Percentiles rank a stretch among this genome's conserved stretches.
phyloP scores from a whole-genome alignment of 2,888 invertebrate genomes.

The Nesidiocoris tenuis region DNA sequence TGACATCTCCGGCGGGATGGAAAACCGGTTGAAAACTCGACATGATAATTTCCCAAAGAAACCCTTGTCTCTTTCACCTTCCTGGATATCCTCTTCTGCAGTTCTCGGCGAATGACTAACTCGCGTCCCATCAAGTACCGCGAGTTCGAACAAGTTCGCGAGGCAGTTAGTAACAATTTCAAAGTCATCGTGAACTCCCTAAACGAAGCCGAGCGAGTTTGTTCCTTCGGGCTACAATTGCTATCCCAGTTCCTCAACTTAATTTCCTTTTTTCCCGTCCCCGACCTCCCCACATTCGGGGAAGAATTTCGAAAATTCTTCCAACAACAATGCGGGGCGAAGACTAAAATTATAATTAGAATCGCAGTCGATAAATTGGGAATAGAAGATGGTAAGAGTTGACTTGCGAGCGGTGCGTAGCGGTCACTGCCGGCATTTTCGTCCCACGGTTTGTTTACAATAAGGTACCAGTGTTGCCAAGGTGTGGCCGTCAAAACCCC shows the following conservation, averaged over 20 bases:
- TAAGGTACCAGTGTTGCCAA: no score
- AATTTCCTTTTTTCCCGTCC: neutral
- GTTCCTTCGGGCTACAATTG: constrained; percentile 24
- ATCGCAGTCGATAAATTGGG: no score
- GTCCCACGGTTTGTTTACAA: no score
- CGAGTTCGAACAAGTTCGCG: neutral
- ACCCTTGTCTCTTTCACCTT: neutral
- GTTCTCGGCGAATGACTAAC: neutral
- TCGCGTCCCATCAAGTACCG: neutral
- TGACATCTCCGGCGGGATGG: no score
- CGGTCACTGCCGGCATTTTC: no score
- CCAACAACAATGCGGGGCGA: no score
- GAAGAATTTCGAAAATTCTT: no score
- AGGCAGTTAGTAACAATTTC: constrained; percentile 40
- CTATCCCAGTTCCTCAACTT: constrained; percentile 33
- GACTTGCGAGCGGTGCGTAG: no score
- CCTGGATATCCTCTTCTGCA: neutral
- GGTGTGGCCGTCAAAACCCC: no score
- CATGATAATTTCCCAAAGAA: constrained; percentile 19
- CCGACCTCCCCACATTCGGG: neutral
- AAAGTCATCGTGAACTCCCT: constrained; percentile 42
- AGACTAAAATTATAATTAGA: no score
- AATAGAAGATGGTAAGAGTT: no score
- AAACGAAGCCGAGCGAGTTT: constrained; percentile 34
- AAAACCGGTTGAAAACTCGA: no score